These are phyloP conservation scores for Halocynthia roretzi DNA, from an alignment of 23 tunicate genomes.

Conservation along the genomic window DNA sequence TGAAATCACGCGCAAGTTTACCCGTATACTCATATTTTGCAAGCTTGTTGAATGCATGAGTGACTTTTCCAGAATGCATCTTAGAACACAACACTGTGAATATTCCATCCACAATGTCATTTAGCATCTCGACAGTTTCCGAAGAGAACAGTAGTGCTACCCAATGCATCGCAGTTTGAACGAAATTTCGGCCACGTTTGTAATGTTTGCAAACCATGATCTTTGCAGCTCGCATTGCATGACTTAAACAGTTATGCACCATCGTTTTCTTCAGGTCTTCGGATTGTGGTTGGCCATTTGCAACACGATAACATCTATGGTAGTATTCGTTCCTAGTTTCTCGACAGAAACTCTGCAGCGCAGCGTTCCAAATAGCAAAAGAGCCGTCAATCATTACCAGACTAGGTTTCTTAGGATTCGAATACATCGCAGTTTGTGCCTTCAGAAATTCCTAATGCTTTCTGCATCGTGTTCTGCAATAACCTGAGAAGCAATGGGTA, in stretches of 20 bases:
- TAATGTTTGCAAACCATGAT: conserved; percentile 12
- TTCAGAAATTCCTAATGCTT: conserved; percentile 19
- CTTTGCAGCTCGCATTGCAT: conserved; percentile 35
- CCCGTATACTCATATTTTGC: neutral
- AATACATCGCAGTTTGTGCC: no score
- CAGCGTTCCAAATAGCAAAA: conserved; percentile 41
- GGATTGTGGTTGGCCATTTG: neutral
- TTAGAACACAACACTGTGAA: neutral
- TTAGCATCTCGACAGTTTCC: neutral
- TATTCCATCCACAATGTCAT: neutral
- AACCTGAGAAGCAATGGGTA: conserved; percentile 29
- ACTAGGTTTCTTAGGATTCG: neutral
- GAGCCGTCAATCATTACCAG: conserved; percentile 39
- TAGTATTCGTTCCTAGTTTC: conserved; percentile 20
- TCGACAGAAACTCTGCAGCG: conserved; percentile 1
- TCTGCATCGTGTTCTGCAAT: conserved; percentile 17
- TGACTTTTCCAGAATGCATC: neutral
- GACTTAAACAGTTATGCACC: conserved; percentile 39
- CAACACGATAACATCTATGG: conserved; percentile 19
- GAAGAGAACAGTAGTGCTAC: neutral
- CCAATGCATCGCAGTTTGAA: conserved; percentile 17
- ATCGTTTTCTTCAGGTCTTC: conserved; percentile 17
- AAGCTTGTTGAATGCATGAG: neutral
- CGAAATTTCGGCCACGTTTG: neutral
- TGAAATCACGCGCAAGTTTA: neutral